These are phyloP conservation scores for Chanos chanos DNA, from an alignment of 2,797 vertebrate species.

Conservation along the genomic window DNA sequence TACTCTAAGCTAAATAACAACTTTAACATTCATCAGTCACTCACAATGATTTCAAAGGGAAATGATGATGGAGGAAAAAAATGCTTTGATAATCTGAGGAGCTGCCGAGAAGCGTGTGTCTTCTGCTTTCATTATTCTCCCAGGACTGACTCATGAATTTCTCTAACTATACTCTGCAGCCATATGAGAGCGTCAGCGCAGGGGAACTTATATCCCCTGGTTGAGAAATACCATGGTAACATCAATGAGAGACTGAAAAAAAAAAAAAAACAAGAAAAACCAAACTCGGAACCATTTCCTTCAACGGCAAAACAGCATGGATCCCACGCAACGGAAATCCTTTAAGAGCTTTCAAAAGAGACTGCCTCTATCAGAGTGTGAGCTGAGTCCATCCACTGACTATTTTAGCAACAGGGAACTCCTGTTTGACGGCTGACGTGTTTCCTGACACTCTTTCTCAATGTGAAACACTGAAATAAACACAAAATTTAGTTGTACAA, in stretches of 20 bases:
- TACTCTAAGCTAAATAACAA: too few species aligned
- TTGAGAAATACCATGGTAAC: constrained; percentile 31
- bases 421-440: constrained; percentile 16
- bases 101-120: too few species aligned
- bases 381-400: neutral
- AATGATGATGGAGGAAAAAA: too few species aligned
- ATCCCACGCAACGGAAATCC: constrained; percentile 65
- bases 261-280: constrained; percentile 49
- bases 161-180: constrained; percentile 24
- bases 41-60: too few species aligned
- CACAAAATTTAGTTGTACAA: neutral
- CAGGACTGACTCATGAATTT: neutral
- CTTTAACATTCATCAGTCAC: too few species aligned
- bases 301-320: constrained; percentile 51
- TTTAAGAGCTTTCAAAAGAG: constrained; percentile 34
- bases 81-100: too few species aligned
- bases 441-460: constrained; percentile 24
- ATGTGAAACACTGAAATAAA: constrained; percentile 6
- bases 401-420: constrained; percentile 39
- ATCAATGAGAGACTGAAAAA: constrained; percentile 37
- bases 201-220: neutral
- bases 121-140: too few species aligned
- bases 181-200: constrained; percentile 10
- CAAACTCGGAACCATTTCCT: constrained; percentile 36
- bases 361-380: neutral